Percentiles rank a stretch among this genome's conserved stretches.
Conservation (phyloP, 1,140 invertebrate genomes). For the Protaetia brevitarsis region DNA sequence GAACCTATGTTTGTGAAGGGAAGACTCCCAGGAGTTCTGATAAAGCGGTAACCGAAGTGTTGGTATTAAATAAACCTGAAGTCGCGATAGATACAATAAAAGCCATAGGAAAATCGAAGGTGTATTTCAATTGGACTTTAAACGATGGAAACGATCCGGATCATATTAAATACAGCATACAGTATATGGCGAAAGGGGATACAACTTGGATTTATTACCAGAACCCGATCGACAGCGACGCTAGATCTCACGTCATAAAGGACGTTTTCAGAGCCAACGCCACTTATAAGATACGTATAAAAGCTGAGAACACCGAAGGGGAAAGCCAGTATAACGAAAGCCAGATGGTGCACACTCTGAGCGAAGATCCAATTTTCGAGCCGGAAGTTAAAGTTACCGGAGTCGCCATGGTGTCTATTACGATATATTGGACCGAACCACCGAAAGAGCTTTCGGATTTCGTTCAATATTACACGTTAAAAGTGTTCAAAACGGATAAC, state of each 20-base stretch:
- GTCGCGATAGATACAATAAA: conserved; percentile 71
- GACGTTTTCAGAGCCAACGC: conserved; percentile 53
- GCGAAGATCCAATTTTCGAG: conserved; percentile 71
- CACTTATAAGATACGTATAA: conserved; percentile 54
- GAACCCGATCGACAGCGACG: conserved; percentile 49
- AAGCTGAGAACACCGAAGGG: conserved; percentile 54
- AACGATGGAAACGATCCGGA: conserved; percentile 72
- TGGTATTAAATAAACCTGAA: conserved; percentile 68
- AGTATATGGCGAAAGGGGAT: conserved; percentile 58
- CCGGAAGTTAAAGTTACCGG: conserved; percentile 75
- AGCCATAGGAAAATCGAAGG: conserved; percentile 67
- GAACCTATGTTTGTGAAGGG: conserved; percentile 59
- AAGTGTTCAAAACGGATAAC: conserved; percentile 58
- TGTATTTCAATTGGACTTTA: conserved; percentile 81
- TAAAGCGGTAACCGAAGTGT: conserved; percentile 52
- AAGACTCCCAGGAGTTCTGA: conserved; percentile 42
- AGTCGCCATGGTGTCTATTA: conserved; percentile 71
- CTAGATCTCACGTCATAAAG: conserved; percentile 55
- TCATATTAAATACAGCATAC: conserved; percentile 59
- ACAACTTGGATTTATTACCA: conserved; percentile 53
- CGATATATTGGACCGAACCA: conserved; percentile 70
- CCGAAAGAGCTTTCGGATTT: conserved; percentile 63
- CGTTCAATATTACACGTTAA: conserved; percentile 73
- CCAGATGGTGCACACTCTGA: conserved; percentile 51
- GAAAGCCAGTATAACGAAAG: conserved; percentile 47